Conservation (phyloP, 1,140 invertebrate species). For the Tetramorium parvispinum region DNA sequence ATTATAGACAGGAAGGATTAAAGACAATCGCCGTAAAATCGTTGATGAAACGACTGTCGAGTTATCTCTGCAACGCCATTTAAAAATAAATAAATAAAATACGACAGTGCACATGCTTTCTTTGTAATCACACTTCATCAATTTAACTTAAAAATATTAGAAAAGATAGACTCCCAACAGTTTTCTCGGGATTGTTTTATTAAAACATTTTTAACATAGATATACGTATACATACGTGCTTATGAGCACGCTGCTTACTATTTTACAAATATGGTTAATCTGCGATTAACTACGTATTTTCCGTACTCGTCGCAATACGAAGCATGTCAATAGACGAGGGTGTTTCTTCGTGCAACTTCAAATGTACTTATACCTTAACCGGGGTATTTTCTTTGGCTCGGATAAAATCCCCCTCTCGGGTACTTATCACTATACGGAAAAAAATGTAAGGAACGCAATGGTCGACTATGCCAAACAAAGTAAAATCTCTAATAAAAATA, state of each 20-base stretch:
- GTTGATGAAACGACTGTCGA: background rate
- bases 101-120: background rate
- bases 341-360: background rate
- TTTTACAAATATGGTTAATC: constrained; percentile 30
- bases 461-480: background rate
- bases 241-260: constrained; percentile 15
- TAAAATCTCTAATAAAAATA: background rate
- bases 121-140: background rate
- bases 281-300: background rate
- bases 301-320: background rate
- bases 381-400: constrained; percentile 37
- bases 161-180: background rate
- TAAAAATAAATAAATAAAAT: background rate
- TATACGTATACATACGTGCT: background rate
- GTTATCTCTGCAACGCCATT: background rate
- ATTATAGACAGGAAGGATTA: constrained; percentile 43
- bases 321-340: background rate
- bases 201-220: constrained; percentile 23
- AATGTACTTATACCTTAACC: background rate
- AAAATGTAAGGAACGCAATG: background rate
- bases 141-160: background rate
- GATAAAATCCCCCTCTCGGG: constrained; percentile 14
- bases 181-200: background rate
- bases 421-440: background rate
- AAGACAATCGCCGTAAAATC: constrained; percentile 25